phyloP scores from a whole-genome alignment of 1,140 invertebrate genomes.

The Platorchestia sp. region DNA sequence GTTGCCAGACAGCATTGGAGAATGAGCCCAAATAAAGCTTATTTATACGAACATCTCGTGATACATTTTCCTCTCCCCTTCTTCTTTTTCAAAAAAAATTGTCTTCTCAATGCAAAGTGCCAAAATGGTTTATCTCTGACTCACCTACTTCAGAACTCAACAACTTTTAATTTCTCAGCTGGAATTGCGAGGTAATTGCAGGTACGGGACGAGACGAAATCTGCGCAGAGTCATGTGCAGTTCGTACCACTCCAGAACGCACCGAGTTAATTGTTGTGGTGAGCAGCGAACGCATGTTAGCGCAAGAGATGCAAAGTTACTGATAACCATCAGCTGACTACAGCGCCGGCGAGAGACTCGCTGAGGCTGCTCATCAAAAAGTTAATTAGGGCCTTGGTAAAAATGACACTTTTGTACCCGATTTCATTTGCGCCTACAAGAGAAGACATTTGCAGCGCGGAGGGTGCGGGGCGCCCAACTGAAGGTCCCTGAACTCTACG shows the following conservation, averaged over 20 bases:
- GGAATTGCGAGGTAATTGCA: background rate
- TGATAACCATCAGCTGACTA: background rate
- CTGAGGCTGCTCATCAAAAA: constrained; percentile 45
- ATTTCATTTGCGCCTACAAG: constrained; percentile 41
- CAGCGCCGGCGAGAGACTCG: background rate
- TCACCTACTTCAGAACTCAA: background rate
- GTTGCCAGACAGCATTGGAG: background rate
- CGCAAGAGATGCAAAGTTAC: background rate
- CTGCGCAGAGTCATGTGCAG: background rate
- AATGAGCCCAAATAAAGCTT: background rate
- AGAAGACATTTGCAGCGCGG: background rate
- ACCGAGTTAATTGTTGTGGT: background rate
- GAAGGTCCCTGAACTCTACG: constrained; percentile 25
- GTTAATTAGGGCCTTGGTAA: constrained; percentile 34
- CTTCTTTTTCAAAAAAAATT: background rate
- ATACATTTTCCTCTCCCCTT: background rate
- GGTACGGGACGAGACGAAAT: background rate
- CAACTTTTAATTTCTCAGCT: background rate
- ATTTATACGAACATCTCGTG: background rate
- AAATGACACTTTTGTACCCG: constrained; percentile 53
- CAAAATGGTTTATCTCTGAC: background rate
- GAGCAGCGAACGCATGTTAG: background rate
- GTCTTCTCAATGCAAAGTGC: background rate
- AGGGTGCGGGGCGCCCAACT: background rate
- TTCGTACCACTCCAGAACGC: background rate